Conservation (phyloP, 2,888 invertebrate genomes). For the Deilephila porcellus region DNA sequence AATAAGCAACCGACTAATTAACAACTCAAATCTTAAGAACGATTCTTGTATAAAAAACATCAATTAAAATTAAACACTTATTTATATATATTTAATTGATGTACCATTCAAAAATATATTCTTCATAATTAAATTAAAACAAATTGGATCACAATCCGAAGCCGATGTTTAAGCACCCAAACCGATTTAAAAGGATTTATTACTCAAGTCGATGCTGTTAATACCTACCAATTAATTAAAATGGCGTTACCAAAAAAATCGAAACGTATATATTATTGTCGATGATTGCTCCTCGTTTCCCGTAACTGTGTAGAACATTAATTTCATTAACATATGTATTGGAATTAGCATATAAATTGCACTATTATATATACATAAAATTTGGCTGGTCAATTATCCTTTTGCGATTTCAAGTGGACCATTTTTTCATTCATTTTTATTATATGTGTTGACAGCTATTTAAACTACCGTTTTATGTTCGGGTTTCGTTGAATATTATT, state of each 20-base stretch:
- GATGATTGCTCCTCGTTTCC: background rate
- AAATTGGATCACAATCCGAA: background rate
- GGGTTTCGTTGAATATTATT: background rate
- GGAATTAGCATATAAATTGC: constrained; percentile 34
- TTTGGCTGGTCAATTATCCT: constrained; percentile 8
- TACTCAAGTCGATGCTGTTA: background rate
- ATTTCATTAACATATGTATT: constrained; percentile 10
- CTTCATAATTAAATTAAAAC: background rate
- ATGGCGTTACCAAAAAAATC: background rate
- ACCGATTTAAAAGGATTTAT: background rate
- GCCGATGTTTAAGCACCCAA: background rate
- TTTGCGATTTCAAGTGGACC: constrained; percentile 11
- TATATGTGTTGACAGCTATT: constrained; percentile 9
- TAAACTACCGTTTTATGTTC: background rate
- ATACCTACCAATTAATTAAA: background rate
- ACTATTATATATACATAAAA: constrained; percentile 38
- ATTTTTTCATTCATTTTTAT: constrained; percentile 8
- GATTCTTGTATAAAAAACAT: no score
- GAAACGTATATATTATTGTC: background rate
- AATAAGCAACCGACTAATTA: no score
- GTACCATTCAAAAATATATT: no score
- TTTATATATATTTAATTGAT: no score
- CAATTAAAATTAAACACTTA: no score
- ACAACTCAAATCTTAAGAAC: no score
- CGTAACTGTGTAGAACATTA: background rate